phyloP scores from a whole-genome alignment of 2,113 vertebrate genomes.

The Tinamus guttatus region DNA sequence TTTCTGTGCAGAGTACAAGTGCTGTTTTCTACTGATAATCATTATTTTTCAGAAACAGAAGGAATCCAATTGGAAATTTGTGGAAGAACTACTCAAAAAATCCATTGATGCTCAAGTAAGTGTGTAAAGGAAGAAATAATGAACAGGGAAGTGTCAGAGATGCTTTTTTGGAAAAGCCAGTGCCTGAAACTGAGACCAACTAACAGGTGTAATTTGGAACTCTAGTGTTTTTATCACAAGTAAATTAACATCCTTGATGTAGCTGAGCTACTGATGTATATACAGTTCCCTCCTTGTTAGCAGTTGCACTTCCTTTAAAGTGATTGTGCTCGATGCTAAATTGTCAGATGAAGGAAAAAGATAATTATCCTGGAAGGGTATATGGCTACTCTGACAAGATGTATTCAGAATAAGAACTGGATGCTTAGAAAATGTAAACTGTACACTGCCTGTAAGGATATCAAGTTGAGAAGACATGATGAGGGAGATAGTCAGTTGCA shows the following conservation, averaged over 20 bases:
- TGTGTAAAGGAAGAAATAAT: background rate
- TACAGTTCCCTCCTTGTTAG: conserved; percentile 54
- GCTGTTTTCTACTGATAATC: conserved; percentile 1
- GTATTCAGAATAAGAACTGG: conserved; percentile 77
- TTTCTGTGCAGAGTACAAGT: background rate
- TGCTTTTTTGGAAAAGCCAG: conserved; percentile 9
- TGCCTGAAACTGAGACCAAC: background rate
- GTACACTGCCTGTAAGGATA: conserved; percentile 67
- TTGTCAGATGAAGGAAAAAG: conserved; percentile 77
- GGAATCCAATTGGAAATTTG: conserved; percentile 90
- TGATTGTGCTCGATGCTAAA: conserved; percentile 67
- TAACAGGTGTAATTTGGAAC: conserved; percentile 23
- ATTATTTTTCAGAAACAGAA: conserved; percentile 82
- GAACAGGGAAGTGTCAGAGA: background rate
- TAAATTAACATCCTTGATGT: conserved; percentile 5
- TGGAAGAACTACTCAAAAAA: conserved; percentile 87
- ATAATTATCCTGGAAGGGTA: conserved; percentile 71
- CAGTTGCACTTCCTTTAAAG: conserved; percentile 58
- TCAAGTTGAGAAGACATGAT: conserved; percentile 77
- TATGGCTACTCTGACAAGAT: conserved; percentile 75
- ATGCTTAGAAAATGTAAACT: conserved; percentile 76
- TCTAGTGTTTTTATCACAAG: conserved; percentile 30
- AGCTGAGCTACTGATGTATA: background rate
- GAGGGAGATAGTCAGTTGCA: conserved; percentile 77
- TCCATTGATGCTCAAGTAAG: conserved; percentile 87